Base-by-base conservation (phyloP, 2,797 vertebrate genomes). In the Danionella dracula region DNA sequence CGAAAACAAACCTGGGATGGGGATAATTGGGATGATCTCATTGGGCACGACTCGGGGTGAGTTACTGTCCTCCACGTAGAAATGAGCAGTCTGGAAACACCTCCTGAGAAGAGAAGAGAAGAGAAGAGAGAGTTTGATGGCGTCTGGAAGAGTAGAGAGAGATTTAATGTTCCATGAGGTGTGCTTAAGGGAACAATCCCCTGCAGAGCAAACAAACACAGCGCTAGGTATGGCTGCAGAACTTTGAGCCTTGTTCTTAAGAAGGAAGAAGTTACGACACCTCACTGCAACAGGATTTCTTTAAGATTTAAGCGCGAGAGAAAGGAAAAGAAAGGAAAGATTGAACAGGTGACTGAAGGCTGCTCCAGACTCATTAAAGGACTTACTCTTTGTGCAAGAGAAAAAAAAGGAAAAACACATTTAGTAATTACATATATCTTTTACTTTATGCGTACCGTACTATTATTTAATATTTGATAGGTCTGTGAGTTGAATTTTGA, bases 41-140 rank as follows among this genome's bases (percentile, higher is more conserved):
- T 93, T 94, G 78, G 92, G 87, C 69, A 95, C 92, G 80, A 95
- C 93, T 68, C 92, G 84, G 19, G 93, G 92, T 3, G 94, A 96
- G 53, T 71, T 90, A 86, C 91, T 94, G 83, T 98, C 95, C 58
- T 98, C 95, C 78, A 96, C 93, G 41, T 95, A 93, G 83, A 98
- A 94, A 83, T 97, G 93, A 54, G 93, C 93, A 8, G 93, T 94
- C 80, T 97, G 95, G 78, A 98, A 98, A 90, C 94, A 97, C 84
- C 94, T 94, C 82, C 95, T 98, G 87, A 68, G 60, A 45, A 71
- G 73, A 16, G 62, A 13, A 48, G 16, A 41, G n/a, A 13, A 23
- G 16, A 40, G 50, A 12, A 56, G 10, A 41, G 1, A 19, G 32
- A n/a, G n/a, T n/a, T 27, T 27, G 3, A 27, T 27, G 23, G 6